phyloP scores from a whole-genome alignment of 2,888 invertebrate species.

The Tortrix viridana region DNA sequence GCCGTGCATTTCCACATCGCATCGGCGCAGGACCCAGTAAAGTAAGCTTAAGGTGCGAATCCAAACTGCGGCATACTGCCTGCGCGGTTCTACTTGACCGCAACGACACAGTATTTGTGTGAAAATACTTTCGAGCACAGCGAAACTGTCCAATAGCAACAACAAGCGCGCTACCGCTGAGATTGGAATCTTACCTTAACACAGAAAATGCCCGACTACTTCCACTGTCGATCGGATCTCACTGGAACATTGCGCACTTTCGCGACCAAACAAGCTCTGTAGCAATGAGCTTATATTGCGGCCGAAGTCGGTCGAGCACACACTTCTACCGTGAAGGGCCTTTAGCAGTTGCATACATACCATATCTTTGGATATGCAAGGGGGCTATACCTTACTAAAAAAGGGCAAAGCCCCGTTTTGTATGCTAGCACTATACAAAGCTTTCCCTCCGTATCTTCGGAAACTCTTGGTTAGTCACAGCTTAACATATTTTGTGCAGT shows the following conservation, averaged over 20 bases:
- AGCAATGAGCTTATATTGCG: constrained; percentile 28
- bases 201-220: not conserved
- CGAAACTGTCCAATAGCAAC: too few relatives aligned
- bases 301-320: constrained; percentile 19
- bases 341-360: constrained; percentile 9
- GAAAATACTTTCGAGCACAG: too few relatives aligned
- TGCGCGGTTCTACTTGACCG: too few relatives aligned
- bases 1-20: not conserved
- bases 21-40: not conserved
- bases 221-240: constrained; percentile 21
- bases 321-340: constrained; percentile 12
- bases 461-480: too few relatives aligned
- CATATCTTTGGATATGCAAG: not conserved
- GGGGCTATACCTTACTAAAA: too few relatives aligned
- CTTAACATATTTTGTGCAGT: too few relatives aligned
- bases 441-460: too few relatives aligned
- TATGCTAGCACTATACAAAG: too few relatives aligned
- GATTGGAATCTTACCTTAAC: not conserved
- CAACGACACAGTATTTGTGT: too few relatives aligned
- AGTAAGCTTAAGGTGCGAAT: not conserved
- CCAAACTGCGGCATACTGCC: too few relatives aligned
- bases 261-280: constrained; percentile 34
- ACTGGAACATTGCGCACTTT: constrained; percentile 33
- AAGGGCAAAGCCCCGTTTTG: too few relatives aligned
- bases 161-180: too few relatives aligned